Base-by-base conservation (phyloP, 2,797 vertebrate genomes). In the Eurystomus glaucurus region DNA sequence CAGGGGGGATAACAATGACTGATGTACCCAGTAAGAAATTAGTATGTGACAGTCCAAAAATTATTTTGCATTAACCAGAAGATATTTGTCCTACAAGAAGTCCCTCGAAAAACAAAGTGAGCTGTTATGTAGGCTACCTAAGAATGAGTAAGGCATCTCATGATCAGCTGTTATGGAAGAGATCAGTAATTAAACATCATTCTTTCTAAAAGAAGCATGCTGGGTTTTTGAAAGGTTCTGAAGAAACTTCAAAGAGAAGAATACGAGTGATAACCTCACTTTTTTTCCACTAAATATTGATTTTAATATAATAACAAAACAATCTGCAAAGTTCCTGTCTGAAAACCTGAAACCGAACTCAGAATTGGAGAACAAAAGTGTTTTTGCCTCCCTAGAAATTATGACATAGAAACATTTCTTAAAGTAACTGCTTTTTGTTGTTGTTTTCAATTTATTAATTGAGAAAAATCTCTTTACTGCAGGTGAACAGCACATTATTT, bases 301-400 rank as follows among this genome's bases (percentile, higher is more conserved):
- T 62, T 88, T 85, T 64, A 45, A 33, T 12, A 33, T 39, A 72
- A 58, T 33, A 92, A 70, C 14, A 51, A 84, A 90, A 75, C 16
- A 55, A 85, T 37, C 65, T 16, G 6, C 55, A 77, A 57, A 58
- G 52, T 26, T 85, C 65, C 58, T 62, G 66, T 26, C 23, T 71
- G 26, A 62, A 93, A 95, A 75, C n/a, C 33, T 77, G 43, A 25
- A 91, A 31, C 0, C 1, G 0, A 64, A 60, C 39, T 89, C 60
- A 21, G 13, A 90, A 79, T 0, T 46, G 43, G 11, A n/a, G 26
- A 76, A 69, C 11, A 85, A 91, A 77, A 69, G 29, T 23, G n/a
- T 29, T 62, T 62, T 65, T 80, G 14, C 22, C 25, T 91, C 91
- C 74, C 65, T 62, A 94, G 87, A 94, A 91, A 94, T 80, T 7